phyloP scores from a whole-genome alignment of 2,888 invertebrate species.

The Lycocerus yunnanus region DNA sequence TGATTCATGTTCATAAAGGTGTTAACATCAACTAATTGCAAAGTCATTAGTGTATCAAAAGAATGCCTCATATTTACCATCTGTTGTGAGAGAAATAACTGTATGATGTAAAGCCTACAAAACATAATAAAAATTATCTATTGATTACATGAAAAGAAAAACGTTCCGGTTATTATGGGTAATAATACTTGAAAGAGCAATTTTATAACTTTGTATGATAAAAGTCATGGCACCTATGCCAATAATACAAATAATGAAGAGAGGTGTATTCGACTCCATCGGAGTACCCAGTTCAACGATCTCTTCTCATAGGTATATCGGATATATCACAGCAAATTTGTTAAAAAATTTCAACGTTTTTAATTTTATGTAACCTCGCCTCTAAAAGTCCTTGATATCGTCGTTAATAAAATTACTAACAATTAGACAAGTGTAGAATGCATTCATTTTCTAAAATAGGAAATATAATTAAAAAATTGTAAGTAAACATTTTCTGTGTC shows the following conservation, averaged over 20 bases:
- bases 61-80: slow-evolving; percentile 15
- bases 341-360: not conserved
- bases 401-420: not conserved
- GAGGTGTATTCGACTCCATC: not conserved
- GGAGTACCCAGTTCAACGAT: not conserved
- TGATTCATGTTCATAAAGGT: not conserved
- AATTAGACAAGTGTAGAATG: not conserved
- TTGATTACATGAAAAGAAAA: slow-evolving; percentile 15
- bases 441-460: not conserved
- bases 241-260: not conserved
- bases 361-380: not conserved
- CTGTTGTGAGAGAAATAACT: slow-evolving; percentile 19
- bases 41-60: slow-evolving; percentile 13
- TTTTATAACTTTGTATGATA: not conserved
- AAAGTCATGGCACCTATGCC: not conserved
- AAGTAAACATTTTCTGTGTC: not conserved
- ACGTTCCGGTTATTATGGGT: slow-evolving; percentile 9
- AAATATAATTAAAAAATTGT: not conserved
- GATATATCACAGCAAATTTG: not conserved
- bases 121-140: slow-evolving; percentile 8
- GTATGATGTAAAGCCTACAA: slow-evolving; percentile 12
- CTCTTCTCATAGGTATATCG: not conserved
- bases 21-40: slow-evolving; percentile 13
- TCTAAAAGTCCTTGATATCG: not conserved
- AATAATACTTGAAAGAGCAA: slow-evolving; percentile 5